These are phyloP conservation scores for Lithosia quadra DNA, from an alignment of 2,888 invertebrate species.

Conservation along the genomic window DNA sequence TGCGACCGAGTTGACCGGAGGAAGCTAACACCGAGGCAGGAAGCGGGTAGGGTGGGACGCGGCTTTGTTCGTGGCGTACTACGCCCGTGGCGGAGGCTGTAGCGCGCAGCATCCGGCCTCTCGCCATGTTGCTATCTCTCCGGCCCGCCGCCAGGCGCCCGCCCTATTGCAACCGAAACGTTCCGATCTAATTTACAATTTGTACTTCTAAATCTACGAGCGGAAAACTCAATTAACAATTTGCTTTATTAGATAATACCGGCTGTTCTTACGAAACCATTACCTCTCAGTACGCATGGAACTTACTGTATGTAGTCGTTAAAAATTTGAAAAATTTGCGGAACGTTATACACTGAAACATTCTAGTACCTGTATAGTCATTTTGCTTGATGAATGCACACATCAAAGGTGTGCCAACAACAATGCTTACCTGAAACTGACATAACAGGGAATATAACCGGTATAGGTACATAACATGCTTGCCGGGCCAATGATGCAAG, in stretches of 20 bases:
- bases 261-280: constrained; percentile 23
- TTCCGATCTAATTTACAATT: constrained; percentile 37
- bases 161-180: constrained; percentile 43
- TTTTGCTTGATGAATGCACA: background rate
- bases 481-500: constrained; percentile 27
- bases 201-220: constrained; percentile 32
- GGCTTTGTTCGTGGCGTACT: constrained; percentile 77
- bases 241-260: constrained; percentile 33
- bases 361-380: background rate
- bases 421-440: background rate
- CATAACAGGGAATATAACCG: background rate
- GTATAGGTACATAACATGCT: too few species aligned
- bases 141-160: constrained; percentile 57
- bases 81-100: constrained; percentile 80
- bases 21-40: constrained; percentile 61
- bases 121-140: constrained; percentile 69
- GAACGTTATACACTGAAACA: background rate
- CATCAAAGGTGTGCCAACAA: background rate
- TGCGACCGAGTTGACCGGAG: constrained; percentile 62
- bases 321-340: background rate
- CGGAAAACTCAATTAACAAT: constrained; percentile 45
- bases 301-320: background rate
- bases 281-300: constrained; percentile 30
- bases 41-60: constrained; percentile 76
- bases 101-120: constrained; percentile 83